Evolutionary conservation across 2,113 vertebrate genomes (phyloP), one percentile per base, ranked within the genome.

Genomic region (Synchiropus splendidus): DNA sequence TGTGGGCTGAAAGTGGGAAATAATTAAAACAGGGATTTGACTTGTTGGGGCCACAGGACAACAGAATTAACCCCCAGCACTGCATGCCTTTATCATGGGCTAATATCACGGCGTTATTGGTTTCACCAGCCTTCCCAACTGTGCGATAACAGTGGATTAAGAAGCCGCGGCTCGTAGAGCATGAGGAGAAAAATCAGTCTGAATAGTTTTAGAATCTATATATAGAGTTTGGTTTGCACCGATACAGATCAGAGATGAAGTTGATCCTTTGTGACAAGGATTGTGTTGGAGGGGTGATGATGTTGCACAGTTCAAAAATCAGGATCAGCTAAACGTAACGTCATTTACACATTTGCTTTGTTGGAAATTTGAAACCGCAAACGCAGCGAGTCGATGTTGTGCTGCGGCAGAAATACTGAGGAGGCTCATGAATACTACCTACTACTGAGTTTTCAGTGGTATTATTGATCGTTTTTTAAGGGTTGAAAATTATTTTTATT

Each of bases 21-120:
- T 56, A 69, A 78, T 72, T 74, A 61, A 74, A 79, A 57, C 43
- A 47, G 36, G 63, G 78, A 83, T 82, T 82, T 80, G 62, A 58
- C 41, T 46, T 53, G 60, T 66, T 41, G 61, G 60, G 56, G 61
- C 34, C 45, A 54, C 42, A 40, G 43, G 45, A 51, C 44, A 61
- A 61, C 64, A 62, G 54, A 74, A 53, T 79, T 67, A 67, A 31
- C 13, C 4, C 27, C 17, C 2, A 46, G 51, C n/a, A 15, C 44
- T 39, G 52, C 35, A 42, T 43, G 17, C 14, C 58, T 58, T 27
- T 75, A 77, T 79, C 76, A 38, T 38, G 53, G 50, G 55, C 52
- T 69, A 70, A 66, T 75, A 77, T 74, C 63, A 43, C 16, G 12
- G 46, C 48, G 49, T 78, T 78, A 78, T 79, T 78, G 80, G 69